Evolutionary conservation across 2,888 invertebrate species (phyloP).

Genomic region (Andrena trimmerana): DNA sequence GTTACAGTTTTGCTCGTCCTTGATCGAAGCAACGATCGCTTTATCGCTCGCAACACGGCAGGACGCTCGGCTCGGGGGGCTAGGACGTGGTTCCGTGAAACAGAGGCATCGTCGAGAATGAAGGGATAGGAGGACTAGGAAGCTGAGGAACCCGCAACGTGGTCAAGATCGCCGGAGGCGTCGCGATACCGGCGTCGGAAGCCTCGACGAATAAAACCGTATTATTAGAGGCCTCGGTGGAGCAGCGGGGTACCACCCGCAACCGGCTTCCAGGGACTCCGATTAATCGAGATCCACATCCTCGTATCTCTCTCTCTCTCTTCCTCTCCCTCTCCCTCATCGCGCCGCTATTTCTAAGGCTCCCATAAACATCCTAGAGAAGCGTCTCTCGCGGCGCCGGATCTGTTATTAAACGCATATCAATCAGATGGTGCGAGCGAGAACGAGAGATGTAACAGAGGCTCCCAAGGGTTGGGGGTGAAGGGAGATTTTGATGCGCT

Average conservation of each 20-base stretch:
- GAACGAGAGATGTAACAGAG: not conserved
- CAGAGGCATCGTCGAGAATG: conserved; percentile 20
- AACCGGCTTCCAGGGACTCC: conserved; percentile 72
- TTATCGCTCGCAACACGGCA: not conserved
- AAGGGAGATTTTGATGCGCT: conserved; percentile 75
- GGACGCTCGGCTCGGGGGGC: not conserved
- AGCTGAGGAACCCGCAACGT: conserved; percentile 64
- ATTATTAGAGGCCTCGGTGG: conserved; percentile 77
- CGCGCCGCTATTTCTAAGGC: conserved; percentile 50
- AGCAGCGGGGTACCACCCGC: conserved; percentile 75
- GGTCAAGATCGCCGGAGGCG: conserved; percentile 75
- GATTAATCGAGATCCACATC: conserved; percentile 71
- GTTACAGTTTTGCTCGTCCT: conserved; percentile 1
- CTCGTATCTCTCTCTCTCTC: conserved; percentile 17
- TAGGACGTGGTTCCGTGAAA: conserved; percentile 9
- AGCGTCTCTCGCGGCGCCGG: conserved; percentile 62
- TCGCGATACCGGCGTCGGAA: conserved; percentile 77
- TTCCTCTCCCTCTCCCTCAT: conserved; percentile 1
- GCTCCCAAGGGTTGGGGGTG: not conserved
- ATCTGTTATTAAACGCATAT: conserved; percentile 84
- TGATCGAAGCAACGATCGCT: not conserved
- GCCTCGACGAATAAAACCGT: conserved; percentile 80
- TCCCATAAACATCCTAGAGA: conserved; percentile 71
- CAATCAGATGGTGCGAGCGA: conserved; percentile 77
- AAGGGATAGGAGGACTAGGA: conserved; percentile 51